phyloP scores from a whole-genome alignment of 2,113 vertebrate genomes.

The Orycteropus afer region DNA sequence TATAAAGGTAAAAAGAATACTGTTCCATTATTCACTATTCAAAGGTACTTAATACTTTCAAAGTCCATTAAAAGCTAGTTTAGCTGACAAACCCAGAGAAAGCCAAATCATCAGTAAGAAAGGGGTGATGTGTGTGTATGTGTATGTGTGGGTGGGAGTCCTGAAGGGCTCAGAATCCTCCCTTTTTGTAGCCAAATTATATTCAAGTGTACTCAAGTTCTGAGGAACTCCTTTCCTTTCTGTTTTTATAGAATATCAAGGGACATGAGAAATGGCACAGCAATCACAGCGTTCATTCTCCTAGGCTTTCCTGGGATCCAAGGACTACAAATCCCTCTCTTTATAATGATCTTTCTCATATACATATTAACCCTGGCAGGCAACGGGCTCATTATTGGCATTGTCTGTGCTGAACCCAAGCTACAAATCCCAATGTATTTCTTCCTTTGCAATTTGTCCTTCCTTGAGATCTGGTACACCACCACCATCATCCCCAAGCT shows the following conservation, averaged over 20 bases:
- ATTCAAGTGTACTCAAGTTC: neutral
- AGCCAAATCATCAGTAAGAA: neutral
- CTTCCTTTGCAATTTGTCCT: constrained; percentile 73
- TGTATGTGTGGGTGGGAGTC: neutral
- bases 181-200: neutral
- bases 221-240: neutral
- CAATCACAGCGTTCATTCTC: constrained; percentile 63
- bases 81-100: neutral
- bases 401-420: constrained; percentile 57
- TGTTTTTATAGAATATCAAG: constrained; percentile 12
- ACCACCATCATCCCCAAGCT: constrained; percentile 64
- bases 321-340: constrained; percentile 45
- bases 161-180: neutral
- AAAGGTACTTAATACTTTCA: neutral
- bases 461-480: constrained; percentile 72
- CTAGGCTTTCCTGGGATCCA: constrained; percentile 63
- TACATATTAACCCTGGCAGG: constrained; percentile 53
- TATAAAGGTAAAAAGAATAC: too few relatives aligned
- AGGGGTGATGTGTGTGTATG: neutral
- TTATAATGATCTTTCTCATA: constrained; percentile 46
- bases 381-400: constrained; percentile 62
- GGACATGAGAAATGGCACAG: constrained; percentile 56
- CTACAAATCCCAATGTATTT: constrained; percentile 77
- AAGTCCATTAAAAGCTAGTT: neutral
- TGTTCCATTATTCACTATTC: neutral